Evolutionary conservation across 2,888 invertebrate genomes (phyloP).

Genomic region (Drosophila sordidula): DNA sequence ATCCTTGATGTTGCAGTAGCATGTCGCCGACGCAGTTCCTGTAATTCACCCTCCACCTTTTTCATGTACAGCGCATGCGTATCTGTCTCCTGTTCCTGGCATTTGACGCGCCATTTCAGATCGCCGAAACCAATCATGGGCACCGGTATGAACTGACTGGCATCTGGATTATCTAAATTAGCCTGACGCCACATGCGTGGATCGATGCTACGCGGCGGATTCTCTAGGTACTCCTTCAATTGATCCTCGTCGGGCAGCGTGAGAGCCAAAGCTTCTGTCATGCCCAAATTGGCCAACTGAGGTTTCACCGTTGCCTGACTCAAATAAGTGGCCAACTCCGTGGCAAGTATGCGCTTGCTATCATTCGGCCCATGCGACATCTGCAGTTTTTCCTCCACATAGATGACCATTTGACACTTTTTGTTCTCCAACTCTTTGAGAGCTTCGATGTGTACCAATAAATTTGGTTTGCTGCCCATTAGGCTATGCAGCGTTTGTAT

Average conservation of each 20-base stretch:
- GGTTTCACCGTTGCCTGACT: slow-evolving; percentile 90
- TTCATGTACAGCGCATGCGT: slow-evolving; percentile 93
- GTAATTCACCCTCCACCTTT: slow-evolving; percentile 91
- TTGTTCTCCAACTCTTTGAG: slow-evolving; percentile 92
- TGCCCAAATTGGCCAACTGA: slow-evolving; percentile 90
- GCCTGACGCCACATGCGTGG: slow-evolving; percentile 98
- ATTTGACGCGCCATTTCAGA: slow-evolving; percentile 91
- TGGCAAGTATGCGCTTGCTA: slow-evolving; percentile 90
- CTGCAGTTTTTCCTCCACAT: slow-evolving; percentile 89
- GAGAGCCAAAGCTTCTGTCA: slow-evolving; percentile 90
- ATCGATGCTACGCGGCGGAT: slow-evolving; percentile 96
- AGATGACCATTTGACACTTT: slow-evolving; percentile 91
- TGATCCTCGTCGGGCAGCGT: slow-evolving; percentile 92
- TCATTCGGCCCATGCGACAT: slow-evolving; percentile 86
- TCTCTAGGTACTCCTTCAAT: slow-evolving; percentile 94
- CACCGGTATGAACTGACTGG: slow-evolving; percentile 94
- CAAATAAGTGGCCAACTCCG: slow-evolving; percentile 89
- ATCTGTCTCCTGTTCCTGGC: slow-evolving; percentile 93
- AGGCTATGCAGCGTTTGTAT: slow-evolving; percentile 89
- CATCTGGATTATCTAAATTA: slow-evolving; percentile 97
- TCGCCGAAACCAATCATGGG: slow-evolving; percentile 96
- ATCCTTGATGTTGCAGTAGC: slow-evolving; percentile 92
- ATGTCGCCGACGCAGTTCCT: slow-evolving; percentile 92
- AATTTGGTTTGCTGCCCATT: slow-evolving; percentile 93
- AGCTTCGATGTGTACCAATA: slow-evolving; percentile 91